Evolutionary conservation across 2,888 invertebrate genomes (phyloP).

Genomic region (Panzeria rudis): DNA sequence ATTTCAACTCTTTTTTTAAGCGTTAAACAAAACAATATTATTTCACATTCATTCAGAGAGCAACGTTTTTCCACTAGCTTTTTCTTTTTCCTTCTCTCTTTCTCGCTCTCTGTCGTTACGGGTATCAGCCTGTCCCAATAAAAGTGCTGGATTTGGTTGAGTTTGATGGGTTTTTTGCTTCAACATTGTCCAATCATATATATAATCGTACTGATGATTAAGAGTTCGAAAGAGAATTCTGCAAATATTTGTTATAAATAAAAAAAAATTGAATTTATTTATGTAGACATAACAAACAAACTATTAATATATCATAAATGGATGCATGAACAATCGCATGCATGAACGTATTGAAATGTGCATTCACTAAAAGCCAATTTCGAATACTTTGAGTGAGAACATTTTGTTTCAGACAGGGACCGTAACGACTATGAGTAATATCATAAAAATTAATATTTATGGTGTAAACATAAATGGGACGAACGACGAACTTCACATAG

Average conservation of each 20-base stretch:
- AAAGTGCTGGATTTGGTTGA: slow-evolving; percentile 81
- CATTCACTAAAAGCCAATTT: too few species aligned
- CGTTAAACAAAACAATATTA: slow-evolving; percentile 61
- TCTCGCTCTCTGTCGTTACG: slow-evolving; percentile 81
- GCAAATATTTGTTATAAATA: slow-evolving; percentile 76
- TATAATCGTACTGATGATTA: slow-evolving; percentile 99
- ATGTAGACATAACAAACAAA: too few species aligned
- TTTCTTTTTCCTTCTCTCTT: slow-evolving; percentile 80
- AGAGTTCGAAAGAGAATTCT: slow-evolving; percentile 99
- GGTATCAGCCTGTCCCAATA: slow-evolving; percentile 81
- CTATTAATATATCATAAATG: too few species aligned
- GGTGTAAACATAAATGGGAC: too few species aligned
- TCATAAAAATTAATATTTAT: too few species aligned
- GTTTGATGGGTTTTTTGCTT: slow-evolving; percentile 90
- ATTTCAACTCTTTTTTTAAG: slow-evolving; percentile 70
- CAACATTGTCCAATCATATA: slow-evolving; percentile 99
- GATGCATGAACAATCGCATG: too few species aligned
- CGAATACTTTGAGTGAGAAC: too few species aligned
- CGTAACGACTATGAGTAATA: too few species aligned
- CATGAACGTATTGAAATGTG: too few species aligned
- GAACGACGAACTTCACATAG: too few species aligned
- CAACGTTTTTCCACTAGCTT: slow-evolving; percentile 81
- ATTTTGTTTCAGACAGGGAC: too few species aligned
- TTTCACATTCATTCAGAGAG: slow-evolving; percentile 79
- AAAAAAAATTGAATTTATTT: too few species aligned